Percentiles rank a stretch among this genome's conserved stretches.
Evolutionary conservation across 2,888 invertebrate genomes (phyloP).

Genomic region (Heliconius aoede): DNA sequence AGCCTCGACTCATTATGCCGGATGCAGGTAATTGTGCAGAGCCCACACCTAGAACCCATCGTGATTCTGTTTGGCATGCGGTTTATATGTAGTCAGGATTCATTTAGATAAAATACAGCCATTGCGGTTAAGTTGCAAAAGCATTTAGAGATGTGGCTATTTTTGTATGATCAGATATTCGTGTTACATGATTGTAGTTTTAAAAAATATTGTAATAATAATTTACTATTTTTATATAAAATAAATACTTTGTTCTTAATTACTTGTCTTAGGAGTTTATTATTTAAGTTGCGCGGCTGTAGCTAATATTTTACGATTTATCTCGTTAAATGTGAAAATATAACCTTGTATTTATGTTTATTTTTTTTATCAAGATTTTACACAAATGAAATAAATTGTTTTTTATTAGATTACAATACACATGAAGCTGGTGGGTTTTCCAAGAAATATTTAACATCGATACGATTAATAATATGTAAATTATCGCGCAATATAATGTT

Average conservation of each 20-base stretch:
- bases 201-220: background rate
- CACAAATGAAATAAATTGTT: background rate
- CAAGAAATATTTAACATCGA: background rate
- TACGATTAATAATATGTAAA: background rate
- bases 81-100: background rate
- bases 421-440: background rate
- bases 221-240: too few relatives aligned
- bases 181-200: background rate
- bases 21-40: constrained; percentile 38
- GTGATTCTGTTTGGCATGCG: constrained; percentile 6
- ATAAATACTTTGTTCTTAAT: too few relatives aligned
- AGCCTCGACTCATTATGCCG: constrained; percentile 37
- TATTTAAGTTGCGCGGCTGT: too few relatives aligned
- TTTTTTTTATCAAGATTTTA: background rate
- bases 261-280: too few relatives aligned
- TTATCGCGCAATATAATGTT: constrained; percentile 4
- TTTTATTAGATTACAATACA: background rate
- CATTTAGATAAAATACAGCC: background rate
- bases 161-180: too few relatives aligned
- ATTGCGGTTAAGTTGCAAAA: background rate
- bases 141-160: too few relatives aligned
- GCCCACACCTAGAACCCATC: constrained; percentile 36
- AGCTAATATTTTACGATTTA: background rate
- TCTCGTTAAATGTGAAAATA: background rate
- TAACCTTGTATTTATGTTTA: background rate